Base-by-base conservation (phyloP, 2,797 vertebrate genomes). In the Channa striata region DNA sequence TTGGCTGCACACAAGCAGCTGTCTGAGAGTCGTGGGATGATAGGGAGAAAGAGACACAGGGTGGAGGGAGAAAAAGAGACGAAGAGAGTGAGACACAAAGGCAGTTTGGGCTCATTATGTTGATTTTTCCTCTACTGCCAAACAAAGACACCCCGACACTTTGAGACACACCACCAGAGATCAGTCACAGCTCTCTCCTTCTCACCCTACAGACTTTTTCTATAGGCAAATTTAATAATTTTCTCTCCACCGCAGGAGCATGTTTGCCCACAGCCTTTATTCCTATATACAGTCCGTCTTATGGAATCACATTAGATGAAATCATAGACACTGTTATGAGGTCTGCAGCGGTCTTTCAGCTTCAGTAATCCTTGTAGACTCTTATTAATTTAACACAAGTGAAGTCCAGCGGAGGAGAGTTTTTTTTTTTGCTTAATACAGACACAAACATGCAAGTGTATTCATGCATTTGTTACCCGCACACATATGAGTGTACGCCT, bases 91-190 rank as follows among this genome's bases (percentile, higher is more conserved):
- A 90, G 81, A 85, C 84, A 91, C 85, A 91, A 92, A 91, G 90
- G 87, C 91, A 92, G 87, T 87, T 92, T 86, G 83, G 81, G 85
- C 91, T 93, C 87, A 91, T 94, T 93, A 93, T 93, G 91, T 90
- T 84, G 87, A 92, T 90, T 93, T 83, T 39, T 47, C 78, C 72
- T 85, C 79, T 74, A 63, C 83, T 90, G 84, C 85, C 90, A 89
- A 89, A 92, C 89, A 93, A 88, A 92, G 87, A 88, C 89, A 85
- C 68, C 68, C 73, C 59, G 72, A 66, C 89, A 81, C 81, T 88
- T 82, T 83, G 51, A 82, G 80, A 84, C 76, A 63, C 84, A 84
- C 78, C 69, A 47, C 72, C 37, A 25, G 77, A 87, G 83, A 90
- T 90, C 84, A 83, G 72, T 89, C 78, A 54, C 65, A 40, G 77